Percentiles rank a stretch among this genome's conserved stretches.
phyloP scores from a whole-genome alignment of 2,113 vertebrate genomes.

The Bujurquina vittata region DNA sequence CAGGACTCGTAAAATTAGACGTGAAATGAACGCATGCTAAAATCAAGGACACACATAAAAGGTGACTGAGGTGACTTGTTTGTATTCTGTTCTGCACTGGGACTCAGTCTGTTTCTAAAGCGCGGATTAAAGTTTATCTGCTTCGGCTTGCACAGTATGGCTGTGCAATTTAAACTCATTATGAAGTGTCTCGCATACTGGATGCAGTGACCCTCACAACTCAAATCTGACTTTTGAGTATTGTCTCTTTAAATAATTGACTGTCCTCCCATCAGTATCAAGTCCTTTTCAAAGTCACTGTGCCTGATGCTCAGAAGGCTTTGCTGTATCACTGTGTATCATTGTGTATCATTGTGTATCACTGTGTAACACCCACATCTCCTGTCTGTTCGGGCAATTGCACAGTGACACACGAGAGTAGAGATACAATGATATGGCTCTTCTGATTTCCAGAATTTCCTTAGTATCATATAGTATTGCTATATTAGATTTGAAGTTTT shows the following conservation, averaged over 20 bases:
- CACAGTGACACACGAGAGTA: too few species aligned
- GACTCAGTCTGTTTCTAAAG: background rate
- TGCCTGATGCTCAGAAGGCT: background rate
- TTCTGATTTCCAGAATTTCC: background rate
- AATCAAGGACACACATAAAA: background rate
- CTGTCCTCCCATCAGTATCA: background rate
- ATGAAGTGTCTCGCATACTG: background rate
- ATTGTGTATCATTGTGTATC: background rate
- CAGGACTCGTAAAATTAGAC: background rate
- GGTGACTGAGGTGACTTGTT: background rate
- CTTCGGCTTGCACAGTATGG: background rate
- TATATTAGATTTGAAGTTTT: background rate
- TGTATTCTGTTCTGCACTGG: background rate
- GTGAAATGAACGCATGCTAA: background rate
- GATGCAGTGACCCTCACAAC: background rate
- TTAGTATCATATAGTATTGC: background rate
- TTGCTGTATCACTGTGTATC: background rate
- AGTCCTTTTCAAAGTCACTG: constrained; percentile 1
- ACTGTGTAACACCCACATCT: background rate
- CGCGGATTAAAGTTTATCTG: background rate
- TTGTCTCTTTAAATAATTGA: background rate
- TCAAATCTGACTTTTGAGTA: background rate
- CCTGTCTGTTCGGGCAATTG: background rate
- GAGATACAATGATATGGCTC: background rate
- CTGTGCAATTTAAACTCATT: background rate